These are phyloP conservation scores for Dasyornis broadbenti DNA, from an alignment of 2,113 vertebrate genomes.

Conservation along the genomic window DNA sequence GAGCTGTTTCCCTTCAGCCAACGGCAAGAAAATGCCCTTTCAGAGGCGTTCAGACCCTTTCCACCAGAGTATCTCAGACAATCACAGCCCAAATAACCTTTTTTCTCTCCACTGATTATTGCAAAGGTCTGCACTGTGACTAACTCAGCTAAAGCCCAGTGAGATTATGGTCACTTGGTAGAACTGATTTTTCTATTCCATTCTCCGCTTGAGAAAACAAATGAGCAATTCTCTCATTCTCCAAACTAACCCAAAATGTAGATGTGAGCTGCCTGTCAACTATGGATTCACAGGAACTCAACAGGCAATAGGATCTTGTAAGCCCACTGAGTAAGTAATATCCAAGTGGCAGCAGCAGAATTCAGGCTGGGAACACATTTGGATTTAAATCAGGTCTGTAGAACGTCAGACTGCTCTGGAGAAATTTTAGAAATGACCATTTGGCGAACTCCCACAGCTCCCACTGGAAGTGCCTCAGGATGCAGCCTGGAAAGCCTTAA, in stretches of 20 bases:
- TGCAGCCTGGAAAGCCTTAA: neutral
- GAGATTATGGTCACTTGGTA: neutral
- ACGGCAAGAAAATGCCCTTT: neutral
- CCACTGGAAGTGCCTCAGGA: neutral
- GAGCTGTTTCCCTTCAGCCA: neutral
- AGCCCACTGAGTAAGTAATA: neutral
- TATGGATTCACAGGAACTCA: neutral
- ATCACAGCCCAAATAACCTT: neutral
- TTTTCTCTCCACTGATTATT: neutral
- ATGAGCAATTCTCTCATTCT: neutral
- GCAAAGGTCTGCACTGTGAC: neutral
- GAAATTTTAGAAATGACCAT: neutral
- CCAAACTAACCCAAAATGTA: neutral
- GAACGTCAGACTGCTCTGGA: fast-evolving
- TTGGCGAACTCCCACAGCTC: neutral
- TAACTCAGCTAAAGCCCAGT: neutral
- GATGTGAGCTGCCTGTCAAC: neutral
- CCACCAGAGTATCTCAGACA: neutral
- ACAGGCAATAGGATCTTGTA: neutral
- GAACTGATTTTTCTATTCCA: neutral
- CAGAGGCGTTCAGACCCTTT: no score
- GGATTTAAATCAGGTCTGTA: neutral
- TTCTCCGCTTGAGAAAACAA: neutral
- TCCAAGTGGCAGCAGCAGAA: neutral
- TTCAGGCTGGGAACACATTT: neutral